Conservation (phyloP, 2,113 vertebrate genomes). For the Thamnophis sirtalis region DNA sequence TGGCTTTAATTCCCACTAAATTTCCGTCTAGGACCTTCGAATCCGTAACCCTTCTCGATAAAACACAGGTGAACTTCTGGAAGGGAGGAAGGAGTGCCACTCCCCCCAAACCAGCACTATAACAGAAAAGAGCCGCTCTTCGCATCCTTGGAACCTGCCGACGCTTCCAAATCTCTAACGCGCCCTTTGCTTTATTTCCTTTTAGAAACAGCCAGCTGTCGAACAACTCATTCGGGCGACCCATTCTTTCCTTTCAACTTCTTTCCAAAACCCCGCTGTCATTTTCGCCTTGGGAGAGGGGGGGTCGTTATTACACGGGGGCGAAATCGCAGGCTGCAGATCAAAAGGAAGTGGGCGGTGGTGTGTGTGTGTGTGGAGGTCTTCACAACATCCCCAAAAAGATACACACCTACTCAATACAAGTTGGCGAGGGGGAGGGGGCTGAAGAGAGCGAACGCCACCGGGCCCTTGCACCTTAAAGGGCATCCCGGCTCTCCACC, state of each 20-base stretch:
- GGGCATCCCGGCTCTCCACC: neutral
- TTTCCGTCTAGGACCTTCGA: neutral
- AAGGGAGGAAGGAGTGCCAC: neutral
- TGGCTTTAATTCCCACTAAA: neutral
- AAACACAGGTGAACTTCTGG: neutral
- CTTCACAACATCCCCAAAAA: neutral
- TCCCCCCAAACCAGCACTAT: fast-evolving
- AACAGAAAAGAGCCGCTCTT: neutral
- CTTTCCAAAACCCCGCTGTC: neutral
- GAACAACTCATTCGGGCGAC: neutral
- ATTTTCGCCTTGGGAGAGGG: neutral
- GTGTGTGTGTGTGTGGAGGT: neutral
- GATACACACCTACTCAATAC: neutral
- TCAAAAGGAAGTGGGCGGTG: neutral
- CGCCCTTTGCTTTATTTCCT: too few species aligned
- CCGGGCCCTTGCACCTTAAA: neutral
- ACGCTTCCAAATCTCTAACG: neutral
- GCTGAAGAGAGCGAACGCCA: neutral
- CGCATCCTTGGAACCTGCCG: neutral
- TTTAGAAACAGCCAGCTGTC: neutral
- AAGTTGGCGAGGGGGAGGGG: neutral
- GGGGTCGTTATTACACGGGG: too few species aligned
- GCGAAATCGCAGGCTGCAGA: neutral
- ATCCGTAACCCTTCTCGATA: neutral
- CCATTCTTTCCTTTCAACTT: neutral